Evolutionary conservation across 2,113 vertebrate genomes (phyloP), one percentile per base, ranked within the genome.

Genomic region (Channa maculata): DNA sequence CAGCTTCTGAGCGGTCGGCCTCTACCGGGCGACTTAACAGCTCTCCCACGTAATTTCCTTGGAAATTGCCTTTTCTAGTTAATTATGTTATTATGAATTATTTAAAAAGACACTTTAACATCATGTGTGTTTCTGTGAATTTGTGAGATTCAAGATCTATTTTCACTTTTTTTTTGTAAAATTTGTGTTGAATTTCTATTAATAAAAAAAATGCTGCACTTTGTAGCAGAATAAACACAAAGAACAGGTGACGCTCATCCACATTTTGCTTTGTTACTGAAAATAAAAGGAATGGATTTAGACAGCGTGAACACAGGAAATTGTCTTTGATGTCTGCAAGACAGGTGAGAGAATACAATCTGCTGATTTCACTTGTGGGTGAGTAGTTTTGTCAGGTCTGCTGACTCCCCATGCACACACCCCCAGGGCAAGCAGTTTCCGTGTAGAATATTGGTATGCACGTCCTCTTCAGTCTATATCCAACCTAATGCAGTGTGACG

Each of bases 321-420:
- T 50, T 71, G 65, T 37, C 82, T 89, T 92, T 89, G 86, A 90
- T 86, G 77, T 86, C 66, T 59, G 62, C 71, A 63, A 65, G 75
- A 76, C 78, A 69, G 48, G 63, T 64, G 62, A 63, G 78, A 76
- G 67, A 83, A 71, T 39, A 60, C 71, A 76, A 65, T 75, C 54
- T 59, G 78, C 60, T 66, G 73, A 78, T 80, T 80, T 79, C 66
- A 75, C 61, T 68, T 57, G 63, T 71, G 66, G 78, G 73, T 24
- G 73, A 49, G 60, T 49, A 62, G 45, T 54, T 86, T 72, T 67
- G 72, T 76, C 66, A 58, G 76, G 50, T 83, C 69, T 71, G 38
- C 73, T 38, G 57, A 66, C 59, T 45, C 69, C 63, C 48, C 53
- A 0, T 71, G 44, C 67, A 45, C 55, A 73, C 70, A 41, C 63